Evolutionary conservation across 1,140 invertebrate species (phyloP), one percentile per base, ranked within the genome.

Genomic region (Ostrea denselamellosa): DNA sequence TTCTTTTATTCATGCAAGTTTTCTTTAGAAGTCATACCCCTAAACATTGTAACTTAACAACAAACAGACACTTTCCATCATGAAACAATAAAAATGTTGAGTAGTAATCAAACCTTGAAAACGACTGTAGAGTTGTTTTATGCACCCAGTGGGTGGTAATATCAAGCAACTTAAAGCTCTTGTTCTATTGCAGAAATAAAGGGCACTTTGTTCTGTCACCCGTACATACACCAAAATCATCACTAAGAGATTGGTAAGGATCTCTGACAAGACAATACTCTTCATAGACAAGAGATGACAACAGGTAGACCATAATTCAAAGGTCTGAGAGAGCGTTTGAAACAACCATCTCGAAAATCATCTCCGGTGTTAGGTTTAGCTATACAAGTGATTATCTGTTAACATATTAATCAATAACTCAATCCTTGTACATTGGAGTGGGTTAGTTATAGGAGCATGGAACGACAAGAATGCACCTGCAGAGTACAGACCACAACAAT

Each of bases 321-420:
- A 22, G 10, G 65, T 71, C 28, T 71, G 65, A 71, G n/a, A n/a
- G n/a, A n/a, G n/a, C n/a, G n/a, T n/a, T n/a, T n/a, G n/a, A 71
- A n/a, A 71, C 65, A 71, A 71, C 22, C 65, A 71, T 25, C 65
- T 71, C 28, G 22, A 71, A 71, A 34, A 71, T 71, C 65, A 71
- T 71, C 65, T 25, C 65, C 65, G 25, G 25, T 9, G 22, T 22
- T 71, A 22, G 12, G 22, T 71, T 12, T 71, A 25, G 25, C 25
- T 12, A 71, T 12, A 71, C 65, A 71, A 71, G 22, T 22, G 65
- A 71, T 28, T 19, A 58, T n/a, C n/a, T n/a, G n/a, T n/a, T n/a
- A n/a, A n/a, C n/a, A n/a, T n/a, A n/a, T n/a, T n/a, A 58, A 58
- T 58, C 56, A 58, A 58, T 58, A 58, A 58, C 10, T 58, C 56